Evolutionary conservation across 2,797 vertebrate species (phyloP).

Genomic region (Eleutherodactylus coqui): DNA sequence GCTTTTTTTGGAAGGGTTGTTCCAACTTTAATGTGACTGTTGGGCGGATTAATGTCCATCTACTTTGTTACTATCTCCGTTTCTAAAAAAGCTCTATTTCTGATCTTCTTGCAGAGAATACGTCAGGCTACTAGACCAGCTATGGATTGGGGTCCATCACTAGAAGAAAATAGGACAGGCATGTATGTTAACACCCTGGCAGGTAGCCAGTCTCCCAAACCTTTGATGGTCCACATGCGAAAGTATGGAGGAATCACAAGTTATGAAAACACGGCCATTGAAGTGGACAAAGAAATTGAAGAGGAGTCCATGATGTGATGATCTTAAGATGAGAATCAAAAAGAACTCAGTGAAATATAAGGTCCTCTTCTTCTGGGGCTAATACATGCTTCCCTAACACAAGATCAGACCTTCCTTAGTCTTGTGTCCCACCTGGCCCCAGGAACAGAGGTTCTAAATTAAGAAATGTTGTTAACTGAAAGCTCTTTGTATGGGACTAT

Average conservation of each 20-base stretch:
- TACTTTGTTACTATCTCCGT: not conserved
- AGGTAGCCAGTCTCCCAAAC: slow-evolving; percentile 81
- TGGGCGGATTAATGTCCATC: not conserved
- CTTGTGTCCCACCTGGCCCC: slow-evolving; percentile 4
- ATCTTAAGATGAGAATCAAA: not conserved
- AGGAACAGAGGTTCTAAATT: slow-evolving; percentile 24
- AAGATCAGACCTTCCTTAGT: not conserved
- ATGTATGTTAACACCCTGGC: slow-evolving; percentile 76
- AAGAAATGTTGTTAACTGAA: slow-evolving; percentile 9
- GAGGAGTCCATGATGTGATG: slow-evolving; percentile 79
- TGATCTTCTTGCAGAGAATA: slow-evolving; percentile 69
- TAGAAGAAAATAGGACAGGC: slow-evolving; percentile 80
- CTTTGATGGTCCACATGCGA: slow-evolving; percentile 82
- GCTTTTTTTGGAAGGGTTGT: no score
- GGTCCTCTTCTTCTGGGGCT: slow-evolving; percentile 51
- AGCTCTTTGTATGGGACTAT: slow-evolving; percentile 46
- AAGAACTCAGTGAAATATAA: slow-evolving; percentile 35
- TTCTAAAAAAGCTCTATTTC: not conserved
- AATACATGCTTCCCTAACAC: slow-evolving; percentile 5
- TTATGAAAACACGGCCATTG: slow-evolving; percentile 80
- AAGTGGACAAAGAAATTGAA: slow-evolving; percentile 80
- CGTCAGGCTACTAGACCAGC: slow-evolving; percentile 78
- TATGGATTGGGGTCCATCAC: slow-evolving; percentile 79
- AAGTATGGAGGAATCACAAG: slow-evolving; percentile 82
- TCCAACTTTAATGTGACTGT: no score